These are phyloP conservation scores for Fragum sueziense DNA, from an alignment of 2,888 invertebrate species.

Conservation along the genomic window DNA sequence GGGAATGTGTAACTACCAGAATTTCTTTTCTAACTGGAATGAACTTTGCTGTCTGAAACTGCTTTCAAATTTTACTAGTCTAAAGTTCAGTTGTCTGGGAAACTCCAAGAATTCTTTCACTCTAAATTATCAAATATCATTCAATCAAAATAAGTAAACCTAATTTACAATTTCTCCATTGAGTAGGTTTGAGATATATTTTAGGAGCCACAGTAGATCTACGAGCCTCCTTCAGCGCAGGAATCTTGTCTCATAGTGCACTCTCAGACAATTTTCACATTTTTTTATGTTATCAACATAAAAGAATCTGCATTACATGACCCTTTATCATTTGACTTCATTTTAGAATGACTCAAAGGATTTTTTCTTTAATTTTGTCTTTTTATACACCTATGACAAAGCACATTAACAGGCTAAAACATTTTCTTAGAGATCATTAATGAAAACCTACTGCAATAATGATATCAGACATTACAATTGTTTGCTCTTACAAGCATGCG, in stretches of 20 bases:
- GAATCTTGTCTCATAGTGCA: background rate
- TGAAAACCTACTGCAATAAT: too few species aligned
- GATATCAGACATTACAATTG: too few species aligned
- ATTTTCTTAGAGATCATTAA: too few species aligned
- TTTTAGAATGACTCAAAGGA: too few species aligned
- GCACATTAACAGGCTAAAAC: too few species aligned
- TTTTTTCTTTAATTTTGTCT: too few species aligned
- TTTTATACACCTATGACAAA: too few species aligned
- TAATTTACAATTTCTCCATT: background rate
- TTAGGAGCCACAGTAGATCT: background rate
- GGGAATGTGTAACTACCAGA: background rate
- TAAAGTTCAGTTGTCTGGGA: background rate
- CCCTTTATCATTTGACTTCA: too few species aligned
- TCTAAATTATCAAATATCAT: too few species aligned
- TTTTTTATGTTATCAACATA: background rate
- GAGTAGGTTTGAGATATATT: background rate
- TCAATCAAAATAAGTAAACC: background rate
- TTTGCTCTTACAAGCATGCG: too few species aligned
- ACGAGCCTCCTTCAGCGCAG: background rate
- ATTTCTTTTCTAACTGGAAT: background rate
- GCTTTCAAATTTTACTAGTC: background rate
- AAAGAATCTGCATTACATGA: background rate
- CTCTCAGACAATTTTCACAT: background rate
- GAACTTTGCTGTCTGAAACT: background rate
- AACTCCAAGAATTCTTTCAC: too few species aligned